Base-by-base conservation (phyloP, 2,888 invertebrate species). In the Phaonia tiefii region DNA sequence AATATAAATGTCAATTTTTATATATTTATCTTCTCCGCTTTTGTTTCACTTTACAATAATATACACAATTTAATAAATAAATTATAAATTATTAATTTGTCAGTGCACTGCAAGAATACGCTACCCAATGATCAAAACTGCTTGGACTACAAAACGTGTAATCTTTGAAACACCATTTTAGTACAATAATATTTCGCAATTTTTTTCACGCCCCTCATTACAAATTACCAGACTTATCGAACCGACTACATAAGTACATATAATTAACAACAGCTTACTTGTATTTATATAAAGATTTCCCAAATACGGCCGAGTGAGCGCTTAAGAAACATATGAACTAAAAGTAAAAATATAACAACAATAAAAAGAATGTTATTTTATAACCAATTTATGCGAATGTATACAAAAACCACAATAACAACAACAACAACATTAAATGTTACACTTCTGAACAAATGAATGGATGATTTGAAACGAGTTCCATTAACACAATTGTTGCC, bases 231-330 rank as follows among this genome's bases (percentile, higher is more conserved):
- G 44, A 51, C 67, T 44, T 44, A 63, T 42, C 54, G 11, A 31
- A 39, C 17, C 1, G n/a, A 13, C 63, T 1, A 17, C 37, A n/a
- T 37, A 65, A 44, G 25, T 60, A 46, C 46, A 56, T 70, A 67
- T 70, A 58, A 49, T 20, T 54, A 26, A 42, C 8, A 26, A 1
- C 1, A 39, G 26, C 78, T 81, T 81, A 81, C 81, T 75, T 75
- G 49, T 63, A 72, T 51, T 72, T 78, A 15, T 75, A 75, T 69
- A 78, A 75, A 39, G 78, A 46, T 75, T 81, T 78, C 20, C 75
- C 75, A 67, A 20, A 15, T 39, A 31, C 66, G 20, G 22, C 22
- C 63, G 49, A 69, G 49, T 75, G 78, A 42, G 42, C 42, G 5
- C 42, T 39, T 26, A 63, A 71, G 54, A 78, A 56, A 69, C 75